phyloP scores from a whole-genome alignment of 2,113 vertebrate species.

The Mesocricetus auratus region DNA sequence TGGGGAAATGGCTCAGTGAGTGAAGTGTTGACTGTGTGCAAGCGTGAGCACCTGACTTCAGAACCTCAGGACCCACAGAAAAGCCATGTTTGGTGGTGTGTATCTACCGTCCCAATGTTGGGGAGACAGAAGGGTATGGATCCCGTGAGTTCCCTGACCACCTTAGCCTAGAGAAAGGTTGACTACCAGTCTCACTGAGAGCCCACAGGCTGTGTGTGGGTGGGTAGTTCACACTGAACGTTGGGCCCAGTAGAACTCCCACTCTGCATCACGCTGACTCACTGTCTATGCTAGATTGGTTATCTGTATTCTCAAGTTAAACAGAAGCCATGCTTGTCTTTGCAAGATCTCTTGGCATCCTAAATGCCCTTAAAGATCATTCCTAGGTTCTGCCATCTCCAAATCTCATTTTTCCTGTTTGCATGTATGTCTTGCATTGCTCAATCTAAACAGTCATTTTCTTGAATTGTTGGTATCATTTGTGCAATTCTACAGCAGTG shows the following conservation, averaged over 20 bases:
- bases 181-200: not conserved
- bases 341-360: not conserved
- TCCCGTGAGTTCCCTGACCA: not conserved
- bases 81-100: not conserved
- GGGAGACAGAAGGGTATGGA: not conserved
- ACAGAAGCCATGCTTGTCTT: not conserved
- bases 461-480: not conserved
- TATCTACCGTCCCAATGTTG: not conserved
- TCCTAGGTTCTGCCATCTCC: not conserved
- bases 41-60: not conserved
- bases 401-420: not conserved
- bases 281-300: not conserved
- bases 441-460: not conserved
- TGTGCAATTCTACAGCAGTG: not conserved
- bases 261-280: not conserved
- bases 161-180: not conserved
- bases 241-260: not conserved
- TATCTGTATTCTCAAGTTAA: constrained; percentile 1
- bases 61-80: not conserved
- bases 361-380: not conserved
- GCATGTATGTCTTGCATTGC: not conserved
- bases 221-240: not conserved
- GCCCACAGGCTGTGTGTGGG: not conserved
- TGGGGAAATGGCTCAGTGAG: not conserved
- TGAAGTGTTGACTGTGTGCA: not conserved